Evolutionary conservation across 2,888 invertebrate genomes (phyloP), one percentile per base, ranked within the genome.

Genomic region (Oscheius sp.): DNA sequence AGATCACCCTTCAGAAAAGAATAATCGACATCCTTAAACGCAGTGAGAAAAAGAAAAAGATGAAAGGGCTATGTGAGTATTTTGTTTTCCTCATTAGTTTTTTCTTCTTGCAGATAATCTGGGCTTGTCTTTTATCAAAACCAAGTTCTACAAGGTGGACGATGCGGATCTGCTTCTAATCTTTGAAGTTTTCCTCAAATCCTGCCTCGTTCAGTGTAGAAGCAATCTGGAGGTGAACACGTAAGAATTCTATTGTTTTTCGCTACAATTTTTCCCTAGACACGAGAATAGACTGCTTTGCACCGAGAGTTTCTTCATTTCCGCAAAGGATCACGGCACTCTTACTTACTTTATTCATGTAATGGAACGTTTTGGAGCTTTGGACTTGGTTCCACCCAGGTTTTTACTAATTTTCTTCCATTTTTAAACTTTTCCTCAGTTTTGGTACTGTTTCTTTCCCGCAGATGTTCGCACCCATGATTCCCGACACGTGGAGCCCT

Each of bases 51-150:
- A 10, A 32, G 1, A 35, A 32, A 47, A 47, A 63, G 7, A 47
- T 63, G 35, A 29, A 35, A n/a, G 68, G 68, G 5, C 35, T 68
- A 10, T 55, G 68, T 68, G 35, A 68, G 68, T 55, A 37, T 33
- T 1, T 13, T 55, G n/a, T 33, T 51, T 53, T 70, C 48, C 2
- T 21, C 21, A 21, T 21, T 21, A 21, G 21, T 21, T 21, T 42
- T 32, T 47, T 29, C 33, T 58, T 47, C 48, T 66, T 51, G 9
- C 11, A 66, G 70, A 47, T 11, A 70, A 59, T 42, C 33, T 70
- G 2, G 70, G 70, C 1, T 35, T 33, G 5, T 70, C 70, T 11
- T 35, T 70, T 21, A 47, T 70, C 2, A 58, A 57, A 42, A 58
- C 70, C 7, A 21, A 58, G 10, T 70, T 70, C 11, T n/a, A 35